Conservation (phyloP, 2,797 vertebrate species). For the Chelonia mydas region DNA sequence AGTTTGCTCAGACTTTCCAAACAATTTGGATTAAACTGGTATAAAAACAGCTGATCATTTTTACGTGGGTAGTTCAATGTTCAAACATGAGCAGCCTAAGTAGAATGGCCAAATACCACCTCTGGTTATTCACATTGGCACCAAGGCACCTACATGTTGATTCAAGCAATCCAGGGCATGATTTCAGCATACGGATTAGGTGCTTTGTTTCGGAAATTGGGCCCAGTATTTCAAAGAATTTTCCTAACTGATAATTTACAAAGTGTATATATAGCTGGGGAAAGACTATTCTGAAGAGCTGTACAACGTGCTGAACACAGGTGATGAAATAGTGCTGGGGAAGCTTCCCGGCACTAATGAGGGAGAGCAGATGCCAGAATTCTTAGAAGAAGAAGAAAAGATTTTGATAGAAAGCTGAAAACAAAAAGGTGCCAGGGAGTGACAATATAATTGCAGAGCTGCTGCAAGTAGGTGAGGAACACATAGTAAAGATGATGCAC, state of each 20-base stretch:
- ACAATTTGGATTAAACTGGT: not conserved
- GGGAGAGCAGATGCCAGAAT: no score
- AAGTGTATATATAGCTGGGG: no score
- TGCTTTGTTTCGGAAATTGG: not conserved
- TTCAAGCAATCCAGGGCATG: not conserved
- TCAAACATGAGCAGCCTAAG: not conserved
- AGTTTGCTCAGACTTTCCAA: not conserved
- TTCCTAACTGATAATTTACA: not conserved
- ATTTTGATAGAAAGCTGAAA: not conserved
- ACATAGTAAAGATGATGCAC: no score
- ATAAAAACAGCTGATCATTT: not conserved
- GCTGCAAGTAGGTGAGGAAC: no score
- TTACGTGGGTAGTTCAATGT: not conserved
- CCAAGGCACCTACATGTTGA: not conserved
- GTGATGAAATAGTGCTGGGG: not conserved
- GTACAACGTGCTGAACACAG: not conserved
- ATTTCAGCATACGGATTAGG: accelerated
- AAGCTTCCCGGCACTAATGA: not conserved
- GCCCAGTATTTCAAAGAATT: not conserved
- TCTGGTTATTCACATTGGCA: not conserved
- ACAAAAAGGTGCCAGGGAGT: not conserved
- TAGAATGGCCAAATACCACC: not conserved
- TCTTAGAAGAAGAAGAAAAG: no score
- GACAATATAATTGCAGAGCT: not conserved
- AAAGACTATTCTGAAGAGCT: no score